Evolutionary conservation across 2,888 invertebrate genomes (phyloP), one percentile per base, ranked within the genome.

Genomic region (Xestobium rufovillosum): DNA sequence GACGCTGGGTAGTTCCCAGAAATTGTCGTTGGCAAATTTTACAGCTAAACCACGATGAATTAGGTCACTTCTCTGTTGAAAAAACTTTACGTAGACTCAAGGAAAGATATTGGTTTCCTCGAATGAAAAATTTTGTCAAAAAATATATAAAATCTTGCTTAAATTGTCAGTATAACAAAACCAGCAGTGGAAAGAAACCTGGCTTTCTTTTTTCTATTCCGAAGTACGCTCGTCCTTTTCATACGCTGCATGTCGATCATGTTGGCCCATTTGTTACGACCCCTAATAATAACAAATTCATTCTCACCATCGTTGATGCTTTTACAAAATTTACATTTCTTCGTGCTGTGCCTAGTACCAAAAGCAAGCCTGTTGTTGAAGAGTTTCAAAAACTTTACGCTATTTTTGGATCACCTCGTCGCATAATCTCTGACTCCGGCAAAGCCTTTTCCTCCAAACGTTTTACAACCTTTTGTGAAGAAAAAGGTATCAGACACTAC

Each of bases 201-300:
- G 42, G 40, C 13, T 41, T 19, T 15, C 23, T 43, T 28, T 41
- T 41, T 36, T 38, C 43, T 6, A 45, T 45, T 26, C 40, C 38
- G 3, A 45, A 45, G 25, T 32, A 30, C 28, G 35, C 38, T 13
- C n/a, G 19, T 14, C 41, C 45, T 14, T 36, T 33, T 19, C 43
- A 42, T 25, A 39, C 38, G 3, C 10, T 42, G n/a, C 40, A 65
- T 41, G 33, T 64, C 1, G 65, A 66, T 42, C 65, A 66, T 38
- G 35, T 65, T 4, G 61, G 61, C 1, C n/a, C n/a, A n/a, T n/a
- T n/a, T n/a, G n/a, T n/a, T n/a, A n/a, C n/a, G n/a, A n/a, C n/a
- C n/a, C n/a, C n/a, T n/a, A n/a, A n/a, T n/a, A n/a, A n/a, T n/a
- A n/a, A n/a, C n/a, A n/a, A n/a, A n/a, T n/a, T n/a, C n/a, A n/a